Evolutionary conservation across 30 jellyfish, hydroid and myxozoan genomes (phyloP), one percentile per base, ranked within the genome.

Genomic region (Phacellophora camtschatica): DNA sequence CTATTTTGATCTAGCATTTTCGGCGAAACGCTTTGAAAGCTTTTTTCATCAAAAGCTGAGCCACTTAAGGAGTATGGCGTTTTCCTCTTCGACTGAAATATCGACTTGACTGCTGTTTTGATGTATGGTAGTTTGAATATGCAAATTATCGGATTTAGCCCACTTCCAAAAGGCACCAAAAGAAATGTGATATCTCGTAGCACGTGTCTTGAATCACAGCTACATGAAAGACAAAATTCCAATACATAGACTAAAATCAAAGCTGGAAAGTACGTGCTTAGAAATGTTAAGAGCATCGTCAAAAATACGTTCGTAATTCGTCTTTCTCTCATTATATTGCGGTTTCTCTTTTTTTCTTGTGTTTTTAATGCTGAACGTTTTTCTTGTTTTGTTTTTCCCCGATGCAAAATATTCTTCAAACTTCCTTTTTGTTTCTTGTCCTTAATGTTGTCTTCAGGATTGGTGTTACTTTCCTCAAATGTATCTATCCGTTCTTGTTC

Each of bases 81-180:
- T 19, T 39, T 30, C 37, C 65, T 72, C 34, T 36, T 54, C 27
- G 20, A 4, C 65, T 19, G 35, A 31, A 72, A 28, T 32, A 34
- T 53, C 48, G 20, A 62, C 53, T 32, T 53, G 25, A 72, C 74
- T 0, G 86, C 86, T 34, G 28, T 31, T 53, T 51, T 31, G 61
- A 72, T 62, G 41, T 36, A 24, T 4, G 86, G 71, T 49, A 72
- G 45, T 51, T 72, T 72, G 46, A 84, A 29, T 10, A 84, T 84
- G 77, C 96, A 86, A 1, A 76, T 62, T 29, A 86, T 6, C 28
- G 96, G 85, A 55, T 73, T 86, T n/a, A 74, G 34, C 7, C 87
- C 84, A 54, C 96, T 86, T 24, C 66, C 76, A 3, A 87, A 37
- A 1, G 84, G 78, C 36, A 86, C 57, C 55, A 74, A 28, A 1